Evolutionary conservation across 2,888 invertebrate genomes (phyloP).

Genomic region (Drosophila neutralis): DNA sequence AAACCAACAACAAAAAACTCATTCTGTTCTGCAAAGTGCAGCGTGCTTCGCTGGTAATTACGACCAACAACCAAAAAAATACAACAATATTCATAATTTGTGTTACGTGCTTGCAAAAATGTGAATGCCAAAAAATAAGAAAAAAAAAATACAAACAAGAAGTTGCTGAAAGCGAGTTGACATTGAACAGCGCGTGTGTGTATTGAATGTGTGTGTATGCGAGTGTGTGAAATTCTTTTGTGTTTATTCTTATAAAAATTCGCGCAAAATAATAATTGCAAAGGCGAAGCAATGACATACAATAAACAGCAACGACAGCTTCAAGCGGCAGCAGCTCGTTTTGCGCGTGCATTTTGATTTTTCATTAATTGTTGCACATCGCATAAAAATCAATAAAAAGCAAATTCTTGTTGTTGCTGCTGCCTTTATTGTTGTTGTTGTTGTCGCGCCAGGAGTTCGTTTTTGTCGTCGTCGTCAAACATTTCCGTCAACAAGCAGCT

Average conservation of each 20-base stretch:
- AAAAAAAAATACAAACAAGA: conserved; percentile 32
- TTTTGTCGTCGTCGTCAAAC: conserved; percentile 36
- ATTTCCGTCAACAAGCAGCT: conserved; percentile 67
- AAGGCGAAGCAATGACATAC: conserved; percentile 27
- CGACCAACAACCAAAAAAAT: conserved; percentile 16
- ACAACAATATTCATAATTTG: conserved; percentile 33
- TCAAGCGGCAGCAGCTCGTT: conserved; percentile 27
- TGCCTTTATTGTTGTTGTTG: conserved; percentile 32
- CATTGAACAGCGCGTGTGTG: conserved; percentile 60
- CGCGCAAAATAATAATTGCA: conserved; percentile 51
- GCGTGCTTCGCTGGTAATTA: conserved; percentile 62
- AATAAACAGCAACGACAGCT: conserved; percentile 14
- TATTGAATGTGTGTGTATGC: conserved; percentile 25
- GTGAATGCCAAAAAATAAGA: conserved; percentile 15
- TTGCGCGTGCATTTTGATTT: conserved; percentile 40
- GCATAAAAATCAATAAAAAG: conserved; percentile 71
- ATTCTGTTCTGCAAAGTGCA: conserved; percentile 58
- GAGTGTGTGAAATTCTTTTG: conserved; percentile 73
- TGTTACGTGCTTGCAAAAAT: conserved; percentile 43
- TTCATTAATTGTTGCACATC: conserved; percentile 60
- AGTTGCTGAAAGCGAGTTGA: conserved; percentile 65
- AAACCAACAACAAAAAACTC: conserved; percentile 47
- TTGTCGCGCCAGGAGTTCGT: conserved; percentile 45
- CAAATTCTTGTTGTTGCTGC: conserved; percentile 41
- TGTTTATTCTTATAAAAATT: conserved; percentile 55